Evolutionary conservation across 2,113 vertebrate genomes (phyloP).

Genomic region (Echinops telfairi): DNA sequence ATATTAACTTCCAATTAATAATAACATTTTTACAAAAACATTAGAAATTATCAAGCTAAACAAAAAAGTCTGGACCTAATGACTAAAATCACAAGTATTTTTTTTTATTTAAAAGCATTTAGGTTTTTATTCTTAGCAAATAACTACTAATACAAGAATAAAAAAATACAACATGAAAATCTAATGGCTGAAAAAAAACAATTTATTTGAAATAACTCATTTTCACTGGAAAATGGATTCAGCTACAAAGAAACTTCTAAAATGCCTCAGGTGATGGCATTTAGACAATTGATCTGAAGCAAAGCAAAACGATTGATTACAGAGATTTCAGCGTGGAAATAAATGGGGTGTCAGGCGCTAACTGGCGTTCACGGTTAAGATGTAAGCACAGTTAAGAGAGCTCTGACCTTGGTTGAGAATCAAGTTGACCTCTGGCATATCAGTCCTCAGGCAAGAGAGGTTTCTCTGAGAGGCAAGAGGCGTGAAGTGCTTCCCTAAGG

Average conservation of each 20-base stretch:
- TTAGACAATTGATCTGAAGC: slow-evolving; percentile 48
- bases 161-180: not conserved
- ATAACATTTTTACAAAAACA: no score
- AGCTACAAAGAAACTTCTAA: slow-evolving; percentile 37
- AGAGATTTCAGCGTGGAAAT: slow-evolving; percentile 66
- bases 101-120: not conserved
- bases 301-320: slow-evolving; percentile 49
- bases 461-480: rapidly evolving
- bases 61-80: no score
- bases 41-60: no score
- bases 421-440: not conserved
- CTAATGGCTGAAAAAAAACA: not conserved
- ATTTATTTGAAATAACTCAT: not conserved
- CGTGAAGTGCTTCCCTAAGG: not conserved
- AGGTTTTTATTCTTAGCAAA: not conserved
- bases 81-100: no score
- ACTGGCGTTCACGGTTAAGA: not conserved
- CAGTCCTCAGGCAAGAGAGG: not conserved
- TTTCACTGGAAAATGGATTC: slow-evolving; percentile 41
- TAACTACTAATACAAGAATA: not conserved
- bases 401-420: not conserved
- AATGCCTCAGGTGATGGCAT: slow-evolving; percentile 32
- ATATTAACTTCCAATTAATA: no score
- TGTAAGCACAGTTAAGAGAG: not conserved
- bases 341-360: not conserved